Conservation (phyloP, 2,888 invertebrate genomes). For the Lapara coniferarum region DNA sequence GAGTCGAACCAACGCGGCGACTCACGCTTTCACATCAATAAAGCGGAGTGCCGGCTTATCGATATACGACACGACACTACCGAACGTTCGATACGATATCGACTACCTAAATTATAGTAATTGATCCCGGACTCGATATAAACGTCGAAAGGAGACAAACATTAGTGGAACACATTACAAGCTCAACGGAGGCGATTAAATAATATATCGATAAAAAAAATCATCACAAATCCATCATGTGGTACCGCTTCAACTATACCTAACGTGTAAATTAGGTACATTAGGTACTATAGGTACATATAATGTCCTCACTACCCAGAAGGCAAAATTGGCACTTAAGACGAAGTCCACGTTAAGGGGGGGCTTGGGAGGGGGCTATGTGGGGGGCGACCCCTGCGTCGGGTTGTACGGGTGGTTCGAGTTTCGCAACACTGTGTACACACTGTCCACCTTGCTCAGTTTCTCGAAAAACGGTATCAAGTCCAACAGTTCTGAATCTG, state of each 20-base stretch:
- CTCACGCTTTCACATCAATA: conserved; percentile 10
- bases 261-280: conserved; percentile 63
- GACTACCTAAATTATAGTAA: conserved; percentile 74
- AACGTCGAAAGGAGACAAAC: conserved; percentile 39
- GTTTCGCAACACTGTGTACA: conserved; percentile 97
- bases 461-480: conserved; percentile 99
- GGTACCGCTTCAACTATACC: conserved; percentile 79
- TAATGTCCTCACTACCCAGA: conserved; percentile 82
- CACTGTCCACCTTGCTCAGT: conserved; percentile 97
- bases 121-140: conserved; percentile 83
- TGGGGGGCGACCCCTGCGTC: conserved; percentile 73
- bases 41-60: conserved; percentile 18
- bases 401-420: conserved; percentile 93
- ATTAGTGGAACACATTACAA: conserved; percentile 55
- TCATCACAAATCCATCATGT: conserved; percentile 70
- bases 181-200: conserved; percentile 50
- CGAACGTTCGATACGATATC: conserved; percentile 29
- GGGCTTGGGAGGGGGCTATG: conserved; percentile 59
- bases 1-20: conserved; percentile 4
- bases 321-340: conserved; percentile 84
- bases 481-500: conserved; percentile 98
- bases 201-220: conserved; percentile 39
- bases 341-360: conserved; percentile 62
- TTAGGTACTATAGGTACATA: conserved; percentile 70
- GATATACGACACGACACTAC: conserved; percentile 8